Evolutionary conservation across 1,140 invertebrate genomes (phyloP), one percentile per base, ranked within the genome.

Genomic region (Heliconius hewitsoni): DNA sequence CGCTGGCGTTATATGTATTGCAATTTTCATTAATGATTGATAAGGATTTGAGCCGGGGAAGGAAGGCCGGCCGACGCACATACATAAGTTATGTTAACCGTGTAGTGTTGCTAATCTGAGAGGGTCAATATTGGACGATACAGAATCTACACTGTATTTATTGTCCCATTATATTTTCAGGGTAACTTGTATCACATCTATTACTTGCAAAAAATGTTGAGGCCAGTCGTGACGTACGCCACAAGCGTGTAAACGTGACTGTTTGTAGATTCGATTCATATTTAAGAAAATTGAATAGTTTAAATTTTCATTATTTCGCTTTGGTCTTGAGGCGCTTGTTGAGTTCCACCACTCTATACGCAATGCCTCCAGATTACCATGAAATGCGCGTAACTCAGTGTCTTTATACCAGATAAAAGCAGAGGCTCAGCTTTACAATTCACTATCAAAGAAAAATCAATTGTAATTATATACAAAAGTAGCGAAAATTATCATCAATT

Each of bases 1-100:
- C 83, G 83, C 78, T 81, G 78, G 86, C 88, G 89, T 92, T 92
- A 93, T 93, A 91, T 93, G 90, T 92, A 93, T 92, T 92, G 90
- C 89, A 93, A 91, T 93, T 92, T 91, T 92, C 91, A 92, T 93
- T 89, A 93, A 93, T 90, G 84, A 89, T 89, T 91, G 89, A 92
- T 84, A 85, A 85, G 86, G 85, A 89, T 87, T 87, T 84, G 82
- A 87, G 86, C 83, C 81, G 80, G 84, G 84, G 83, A 83, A 74
- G 82, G 85, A 84, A 84, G 84, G 81, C 81, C 80, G 80, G 82
- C 82, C 86, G 89, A 83, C 85, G 83, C 76, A 80, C 89, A 92
- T 92, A 91, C 90, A 92, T 92, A 92, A 92, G 82, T 92, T 84
- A 92, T 87, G 85, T 85, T 80, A 83, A 83, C 85, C 79, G 74